Percentiles rank a stretch among this genome's conserved stretches.
These are phyloP conservation scores for Tiliqua scincoides DNA, from an alignment of 2,113 vertebrate genomes.

Conservation along the genomic window DNA sequence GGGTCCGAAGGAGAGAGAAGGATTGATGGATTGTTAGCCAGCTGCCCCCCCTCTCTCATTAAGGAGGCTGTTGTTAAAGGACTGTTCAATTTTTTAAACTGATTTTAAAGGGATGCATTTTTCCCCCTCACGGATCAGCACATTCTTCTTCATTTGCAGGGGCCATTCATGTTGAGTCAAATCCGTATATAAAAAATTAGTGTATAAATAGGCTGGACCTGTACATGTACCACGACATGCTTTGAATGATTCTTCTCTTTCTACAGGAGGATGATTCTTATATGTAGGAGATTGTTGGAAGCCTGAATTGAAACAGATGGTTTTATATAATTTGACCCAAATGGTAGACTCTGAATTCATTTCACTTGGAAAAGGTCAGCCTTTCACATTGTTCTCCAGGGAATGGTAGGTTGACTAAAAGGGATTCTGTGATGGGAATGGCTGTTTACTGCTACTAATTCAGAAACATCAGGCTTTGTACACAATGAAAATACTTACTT, in stretches of 20 bases:
- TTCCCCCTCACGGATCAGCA: no score
- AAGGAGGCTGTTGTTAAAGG: no score
- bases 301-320: conserved; percentile 65
- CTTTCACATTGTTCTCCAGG: conserved; percentile 69
- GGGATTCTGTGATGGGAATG: background rate
- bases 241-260: background rate
- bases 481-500: background rate
- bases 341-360: conserved; percentile 66
- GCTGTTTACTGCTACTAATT: background rate
- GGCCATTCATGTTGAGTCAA: no score
- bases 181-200: no score
- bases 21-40: no score
- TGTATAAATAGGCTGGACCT: no score
- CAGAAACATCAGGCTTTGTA: background rate
- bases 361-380: conserved; percentile 62
- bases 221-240: background rate
- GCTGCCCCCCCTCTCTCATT: no score
- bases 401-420: conserved; percentile 51
- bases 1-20: no score
- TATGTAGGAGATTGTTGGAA: conserved; percentile 59
- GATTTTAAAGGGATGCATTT: no score
- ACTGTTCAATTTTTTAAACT: no score
- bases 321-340: conserved; percentile 66
- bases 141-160: no score
- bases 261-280: background rate